phyloP scores from a whole-genome alignment of 2,113 vertebrate species.

The Xiphophorus maculatus region DNA sequence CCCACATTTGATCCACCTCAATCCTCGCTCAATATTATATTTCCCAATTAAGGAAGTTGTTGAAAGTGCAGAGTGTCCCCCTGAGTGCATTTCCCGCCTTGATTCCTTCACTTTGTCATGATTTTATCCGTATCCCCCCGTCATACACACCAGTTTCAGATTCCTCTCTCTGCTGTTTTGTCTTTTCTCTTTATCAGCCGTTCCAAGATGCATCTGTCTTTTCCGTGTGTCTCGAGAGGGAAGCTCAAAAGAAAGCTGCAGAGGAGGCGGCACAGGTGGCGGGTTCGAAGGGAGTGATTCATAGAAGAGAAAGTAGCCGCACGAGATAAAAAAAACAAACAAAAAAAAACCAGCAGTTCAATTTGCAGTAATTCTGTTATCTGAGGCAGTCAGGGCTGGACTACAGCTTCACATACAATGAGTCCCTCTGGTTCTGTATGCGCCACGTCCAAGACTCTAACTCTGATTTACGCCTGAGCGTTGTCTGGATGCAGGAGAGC shows the following conservation, averaged over 20 bases:
- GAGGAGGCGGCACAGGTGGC: constrained; percentile 28
- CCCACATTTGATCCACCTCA: constrained; percentile 59
- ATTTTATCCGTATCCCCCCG: constrained; percentile 27
- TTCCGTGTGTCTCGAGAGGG: constrained; percentile 13
- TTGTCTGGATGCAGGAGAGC: constrained; percentile 13
- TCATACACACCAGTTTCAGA: constrained; percentile 34
- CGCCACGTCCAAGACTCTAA: constrained; percentile 39
- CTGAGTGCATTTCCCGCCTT: constrained; percentile 29
- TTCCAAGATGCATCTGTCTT: constrained; percentile 25
- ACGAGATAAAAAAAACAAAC: constrained; percentile 34
- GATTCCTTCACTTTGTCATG: constrained; percentile 23
- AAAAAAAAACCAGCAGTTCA: constrained; percentile 65
- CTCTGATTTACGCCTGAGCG: constrained; percentile 27
- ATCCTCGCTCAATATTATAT: constrained; percentile 66
- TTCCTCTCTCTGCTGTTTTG: constrained; percentile 21
- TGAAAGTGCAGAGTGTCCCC: constrained; percentile 36
- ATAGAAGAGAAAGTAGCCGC: constrained; percentile 33
- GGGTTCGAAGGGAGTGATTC: constrained; percentile 42
- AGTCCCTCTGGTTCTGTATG: constrained; percentile 26
- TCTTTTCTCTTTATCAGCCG: constrained; percentile 14
- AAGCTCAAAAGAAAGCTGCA: constrained; percentile 32
- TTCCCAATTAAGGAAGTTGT: constrained; percentile 64
- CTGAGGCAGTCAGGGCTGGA: constrained; percentile 65
- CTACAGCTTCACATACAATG: constrained; percentile 61
- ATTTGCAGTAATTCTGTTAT: constrained; percentile 82